A percentile compares a stretch with the other conserved stretches of the same genome.
Evolutionary conservation across 2,113 vertebrate genomes (phyloP).

Genomic region (Ailurus styani): DNA sequence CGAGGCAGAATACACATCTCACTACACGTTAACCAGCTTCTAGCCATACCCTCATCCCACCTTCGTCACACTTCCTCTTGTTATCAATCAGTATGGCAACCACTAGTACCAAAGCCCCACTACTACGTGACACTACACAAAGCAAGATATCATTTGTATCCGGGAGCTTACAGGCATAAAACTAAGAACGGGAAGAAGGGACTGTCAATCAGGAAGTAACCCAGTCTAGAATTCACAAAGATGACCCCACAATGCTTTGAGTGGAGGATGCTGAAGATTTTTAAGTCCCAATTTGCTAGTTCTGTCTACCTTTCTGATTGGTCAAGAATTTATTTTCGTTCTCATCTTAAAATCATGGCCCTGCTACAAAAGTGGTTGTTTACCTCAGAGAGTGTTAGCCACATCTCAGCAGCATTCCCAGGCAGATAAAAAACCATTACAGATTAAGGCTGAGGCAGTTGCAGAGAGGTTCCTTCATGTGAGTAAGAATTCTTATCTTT

Average conservation of each 20-base stretch:
- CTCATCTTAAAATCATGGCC: constrained; percentile 16
- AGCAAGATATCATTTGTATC: constrained; percentile 14
- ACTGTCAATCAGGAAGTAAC: background rate
- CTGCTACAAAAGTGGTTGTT: constrained; percentile 1
- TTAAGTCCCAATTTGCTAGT: constrained; percentile 3
- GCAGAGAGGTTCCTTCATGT: background rate
- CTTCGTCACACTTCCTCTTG: constrained; percentile 2
- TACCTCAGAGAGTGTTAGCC: background rate
- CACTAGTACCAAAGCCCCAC: background rate
- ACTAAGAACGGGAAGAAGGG: background rate
- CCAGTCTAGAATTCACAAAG: background rate
- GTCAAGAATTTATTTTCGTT: background rate
- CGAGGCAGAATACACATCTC: background rate
- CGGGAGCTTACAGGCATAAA: background rate
- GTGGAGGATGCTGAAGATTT: background rate
- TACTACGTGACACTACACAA: background rate
- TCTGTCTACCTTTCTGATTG: constrained; percentile 1
- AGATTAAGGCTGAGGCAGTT: background rate
- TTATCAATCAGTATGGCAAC: background rate
- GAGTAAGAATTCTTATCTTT: constrained; percentile 20
- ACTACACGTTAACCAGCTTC: background rate
- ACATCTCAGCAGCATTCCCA: background rate
- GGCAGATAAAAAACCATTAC: background rate
- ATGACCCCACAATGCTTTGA: background rate
- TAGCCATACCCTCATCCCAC: background rate